phyloP scores from a whole-genome alignment of 2,888 invertebrate genomes.

The Digitonthophagus gazella region DNA sequence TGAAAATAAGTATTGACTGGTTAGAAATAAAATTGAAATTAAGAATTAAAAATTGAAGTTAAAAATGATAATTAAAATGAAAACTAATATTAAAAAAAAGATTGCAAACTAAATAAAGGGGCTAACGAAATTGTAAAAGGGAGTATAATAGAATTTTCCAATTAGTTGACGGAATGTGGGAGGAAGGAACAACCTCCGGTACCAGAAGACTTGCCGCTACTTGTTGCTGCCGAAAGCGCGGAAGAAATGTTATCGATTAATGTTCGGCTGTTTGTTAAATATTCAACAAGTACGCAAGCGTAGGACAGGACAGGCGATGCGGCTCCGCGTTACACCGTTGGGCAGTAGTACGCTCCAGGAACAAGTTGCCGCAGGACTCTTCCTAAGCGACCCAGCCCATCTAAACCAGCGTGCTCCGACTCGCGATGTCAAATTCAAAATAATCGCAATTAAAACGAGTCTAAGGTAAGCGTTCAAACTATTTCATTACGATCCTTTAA shows the following conservation, averaged over 20 bases:
- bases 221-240: slow-evolving; percentile 36
- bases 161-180: not conserved
- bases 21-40: no score
- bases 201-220: slow-evolving; percentile 23
- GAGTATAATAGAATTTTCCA: not conserved
- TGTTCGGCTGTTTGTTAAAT: slow-evolving; percentile 34
- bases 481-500: not conserved
- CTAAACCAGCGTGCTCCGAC: not conserved
- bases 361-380: not conserved
- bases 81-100: no score
- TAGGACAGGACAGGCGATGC: slow-evolving; percentile 21
- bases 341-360: slow-evolving; percentile 26
- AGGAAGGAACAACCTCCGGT: not conserved
- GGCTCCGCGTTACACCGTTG: slow-evolving; percentile 27
- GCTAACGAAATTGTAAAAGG: not conserved
- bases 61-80: no score
- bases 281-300: slow-evolving; percentile 37
- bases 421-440: not conserved
- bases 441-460: not conserved
- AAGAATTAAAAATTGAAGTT: no score
- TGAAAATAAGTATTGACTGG: no score
- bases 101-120: not conserved
- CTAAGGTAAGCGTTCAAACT: not conserved
- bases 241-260: slow-evolving; percentile 35
- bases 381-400: not conserved